Evolutionary conservation across 2,888 invertebrate genomes (phyloP).

Genomic region (Alcis repandata): DNA sequence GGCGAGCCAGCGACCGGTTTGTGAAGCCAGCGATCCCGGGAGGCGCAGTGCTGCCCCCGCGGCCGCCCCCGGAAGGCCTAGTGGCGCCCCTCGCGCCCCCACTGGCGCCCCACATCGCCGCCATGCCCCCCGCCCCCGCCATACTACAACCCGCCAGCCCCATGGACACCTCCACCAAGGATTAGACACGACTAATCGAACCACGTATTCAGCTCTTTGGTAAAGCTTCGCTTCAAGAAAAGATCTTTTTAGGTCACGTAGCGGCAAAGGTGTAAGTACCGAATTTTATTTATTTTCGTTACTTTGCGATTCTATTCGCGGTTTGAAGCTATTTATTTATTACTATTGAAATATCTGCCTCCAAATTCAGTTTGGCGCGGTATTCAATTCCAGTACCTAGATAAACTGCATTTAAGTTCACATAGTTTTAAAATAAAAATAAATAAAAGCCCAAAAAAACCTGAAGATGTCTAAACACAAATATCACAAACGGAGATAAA

Average conservation of each 20-base stretch:
- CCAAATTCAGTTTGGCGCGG: neutral
- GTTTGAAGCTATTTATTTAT: neutral
- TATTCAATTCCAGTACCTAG: slow-evolving; percentile 1
- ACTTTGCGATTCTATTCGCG: slow-evolving; percentile 1
- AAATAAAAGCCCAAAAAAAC: neutral
- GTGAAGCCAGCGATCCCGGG: slow-evolving; percentile 94
- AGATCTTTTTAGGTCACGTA: neutral
- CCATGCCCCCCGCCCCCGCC: slow-evolving; percentile 29
- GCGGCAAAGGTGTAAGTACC: slow-evolving; percentile 8
- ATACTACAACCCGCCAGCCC: slow-evolving; percentile 87
- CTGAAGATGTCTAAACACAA: neutral
- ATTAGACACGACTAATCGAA: slow-evolving; percentile 63
- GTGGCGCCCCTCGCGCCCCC: slow-evolving; percentile 50
- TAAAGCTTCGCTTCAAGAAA: slow-evolving; percentile 14
- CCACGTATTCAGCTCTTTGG: slow-evolving; percentile 31
- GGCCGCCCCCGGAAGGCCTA: slow-evolving; percentile 38
- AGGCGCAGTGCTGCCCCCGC: slow-evolving; percentile 65
- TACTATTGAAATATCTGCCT: neutral
- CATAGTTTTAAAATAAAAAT: neutral
- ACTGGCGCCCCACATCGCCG: slow-evolving; percentile 42
- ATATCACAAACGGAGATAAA: neutral
- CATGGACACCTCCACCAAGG: slow-evolving; percentile 90
- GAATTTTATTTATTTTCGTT: slow-evolving; percentile 8
- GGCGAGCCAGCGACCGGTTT: slow-evolving; percentile 92
- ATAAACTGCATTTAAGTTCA: slow-evolving; percentile 3